Base-by-base conservation (phyloP, 2,113 vertebrate species). In the Indicator indicator region DNA sequence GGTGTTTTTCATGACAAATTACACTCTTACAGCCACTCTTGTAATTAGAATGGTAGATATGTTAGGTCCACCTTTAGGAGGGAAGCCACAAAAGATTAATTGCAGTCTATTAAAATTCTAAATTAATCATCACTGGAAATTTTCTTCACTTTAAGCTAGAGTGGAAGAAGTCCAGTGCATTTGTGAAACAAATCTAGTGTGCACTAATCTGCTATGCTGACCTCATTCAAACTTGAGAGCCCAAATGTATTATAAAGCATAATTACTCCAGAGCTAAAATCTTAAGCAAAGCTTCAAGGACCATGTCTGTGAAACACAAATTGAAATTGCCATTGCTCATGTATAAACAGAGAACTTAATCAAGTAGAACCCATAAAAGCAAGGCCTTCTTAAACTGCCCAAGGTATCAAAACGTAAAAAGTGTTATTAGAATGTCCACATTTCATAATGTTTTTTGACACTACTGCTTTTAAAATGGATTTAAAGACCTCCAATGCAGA, bases 61-160 rank as follows among this genome's bases (percentile, higher is more conserved):
- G 23, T 81, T 93, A 91, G 46, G 90, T 75, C 81, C 54, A 80
- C 54, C 85, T 72, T 94, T 93, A 87, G 30, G 42, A 17, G 73
- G 59, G 83, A 95, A 94, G 17, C 10, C 67, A 42, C 42, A 78
- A 83, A 97, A 97, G 81, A 97, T 98, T 97, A 96, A 98, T 97
- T 96, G 82, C 23, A 83, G 50, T 62, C 74, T 92, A 96, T 97
- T 97, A 96, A 97, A 97, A 97, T 97, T 97, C 95, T 93, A 90
- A 94, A 77, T 91, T 94, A 67, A 95, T 96, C 88, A 88, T 93
- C 79, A 79, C 82, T 97, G 90, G 77, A 94, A 84, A 84, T 93
- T 91, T 95, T 86, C 36, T 52, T 94, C 38, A 36, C 72, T 96
- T 94, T 63, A 89, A 92, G 55, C 69, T 90, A 92, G 67, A 87